These are phyloP conservation scores for Erethizon dorsatum DNA, from an alignment of 2,797 vertebrate genomes.

Conservation along the genomic window DNA sequence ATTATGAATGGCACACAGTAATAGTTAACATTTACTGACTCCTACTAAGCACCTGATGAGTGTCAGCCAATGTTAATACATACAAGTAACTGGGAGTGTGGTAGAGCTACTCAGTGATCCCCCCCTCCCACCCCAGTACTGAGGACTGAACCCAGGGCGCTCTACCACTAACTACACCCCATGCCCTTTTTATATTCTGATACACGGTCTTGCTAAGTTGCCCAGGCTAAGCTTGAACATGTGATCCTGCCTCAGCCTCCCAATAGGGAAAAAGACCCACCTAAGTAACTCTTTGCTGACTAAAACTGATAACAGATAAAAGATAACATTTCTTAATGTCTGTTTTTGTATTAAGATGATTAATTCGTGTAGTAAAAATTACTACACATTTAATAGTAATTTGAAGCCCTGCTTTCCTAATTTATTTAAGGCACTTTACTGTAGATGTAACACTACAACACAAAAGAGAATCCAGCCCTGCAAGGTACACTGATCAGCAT, in stretches of 20 bases:
- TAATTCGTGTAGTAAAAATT: neutral
- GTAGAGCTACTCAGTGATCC: neutral
- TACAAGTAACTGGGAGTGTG: too few relatives aligned
- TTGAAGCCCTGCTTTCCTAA: neutral
- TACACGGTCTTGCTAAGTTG: neutral
- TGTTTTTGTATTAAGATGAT: constrained; percentile 17
- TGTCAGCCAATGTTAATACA: neutral
- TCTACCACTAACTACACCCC: neutral
- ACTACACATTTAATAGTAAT: neutral
- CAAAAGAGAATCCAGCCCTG: neutral
- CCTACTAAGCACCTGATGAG: neutral
- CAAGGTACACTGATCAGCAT: neutral
- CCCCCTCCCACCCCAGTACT: neutral
- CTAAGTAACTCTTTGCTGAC: neutral
- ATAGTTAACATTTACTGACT: neutral
- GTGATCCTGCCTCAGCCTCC: neutral
- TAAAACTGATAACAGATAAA: neutral
- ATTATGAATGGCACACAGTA: neutral
- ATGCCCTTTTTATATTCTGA: neutral
- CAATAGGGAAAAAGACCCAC: neutral
- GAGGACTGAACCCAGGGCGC: neutral
- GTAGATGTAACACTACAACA: neutral
- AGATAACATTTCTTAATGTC: neutral
- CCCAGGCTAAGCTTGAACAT: neutral
- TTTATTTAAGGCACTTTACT: neutral